These are phyloP conservation scores for Uloborus diversus DNA, from an alignment of 1,140 invertebrate genomes.

Conservation along the genomic window DNA sequence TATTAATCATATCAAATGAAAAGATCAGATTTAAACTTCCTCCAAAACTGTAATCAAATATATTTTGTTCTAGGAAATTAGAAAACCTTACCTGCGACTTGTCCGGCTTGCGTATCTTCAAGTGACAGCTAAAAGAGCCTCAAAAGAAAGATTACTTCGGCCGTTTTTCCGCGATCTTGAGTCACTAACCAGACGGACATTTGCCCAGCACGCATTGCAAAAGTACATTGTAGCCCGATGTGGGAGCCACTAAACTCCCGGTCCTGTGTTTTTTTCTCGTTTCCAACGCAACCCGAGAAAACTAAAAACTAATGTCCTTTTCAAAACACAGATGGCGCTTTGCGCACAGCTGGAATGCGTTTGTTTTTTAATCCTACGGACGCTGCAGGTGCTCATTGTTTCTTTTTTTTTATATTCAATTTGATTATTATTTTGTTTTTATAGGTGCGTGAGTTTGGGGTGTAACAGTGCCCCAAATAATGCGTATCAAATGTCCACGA, in stretches of 20 bases:
- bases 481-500: neutral
- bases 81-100: too few relatives aligned
- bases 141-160: neutral
- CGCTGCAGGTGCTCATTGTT: too few relatives aligned
- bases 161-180: neutral
- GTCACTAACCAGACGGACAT: constrained; percentile 20
- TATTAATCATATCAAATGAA: too few relatives aligned
- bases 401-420: too few relatives aligned
- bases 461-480: neutral
- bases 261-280: constrained; percentile 22
- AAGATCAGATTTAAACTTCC: too few relatives aligned
- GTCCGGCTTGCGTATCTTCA: too few relatives aligned
- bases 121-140: too few relatives aligned
- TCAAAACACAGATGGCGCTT: constrained; percentile 29
- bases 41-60: too few relatives aligned
- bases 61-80: too few relatives aligned
- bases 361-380: neutral
- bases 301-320: constrained; percentile 12
- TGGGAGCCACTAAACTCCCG: neutral
- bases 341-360: constrained; percentile 4
- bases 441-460: neutral
- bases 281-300: constrained; percentile 22
- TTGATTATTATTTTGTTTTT: too few relatives aligned
- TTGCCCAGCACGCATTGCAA: neutral
- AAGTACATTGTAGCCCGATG: neutral